These are phyloP conservation scores for Chrysina gloriosa DNA, from an alignment of 2,888 invertebrate genomes.

Conservation along the genomic window DNA sequence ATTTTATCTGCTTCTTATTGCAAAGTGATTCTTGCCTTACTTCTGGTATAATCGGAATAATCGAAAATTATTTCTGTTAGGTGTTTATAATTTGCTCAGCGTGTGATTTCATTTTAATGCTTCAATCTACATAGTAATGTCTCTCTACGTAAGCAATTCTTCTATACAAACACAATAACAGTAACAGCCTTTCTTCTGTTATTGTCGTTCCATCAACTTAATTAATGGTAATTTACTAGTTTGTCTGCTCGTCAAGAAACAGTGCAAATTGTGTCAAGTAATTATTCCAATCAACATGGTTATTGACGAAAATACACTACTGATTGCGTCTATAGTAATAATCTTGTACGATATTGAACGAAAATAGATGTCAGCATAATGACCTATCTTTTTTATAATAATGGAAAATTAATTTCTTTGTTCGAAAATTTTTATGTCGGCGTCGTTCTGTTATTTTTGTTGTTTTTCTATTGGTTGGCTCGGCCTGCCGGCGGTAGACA, in stretches of 20 bases:
- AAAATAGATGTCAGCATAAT: conserved; percentile 14
- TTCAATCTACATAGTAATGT: background rate
- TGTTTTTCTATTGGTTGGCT: conserved; percentile 31
- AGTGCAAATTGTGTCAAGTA: conserved; percentile 7
- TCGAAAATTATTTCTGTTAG: background rate
- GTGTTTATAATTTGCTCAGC: background rate
- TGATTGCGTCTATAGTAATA: conserved; percentile 11
- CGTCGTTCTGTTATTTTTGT: conserved; percentile 20
- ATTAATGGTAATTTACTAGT: conserved; percentile 21
- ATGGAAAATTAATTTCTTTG: conserved; percentile 28
- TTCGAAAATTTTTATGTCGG: conserved; percentile 25
- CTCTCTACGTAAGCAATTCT: background rate
- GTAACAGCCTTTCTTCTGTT: background rate
- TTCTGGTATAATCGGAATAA: background rate
- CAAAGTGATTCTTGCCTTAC: too few species aligned
- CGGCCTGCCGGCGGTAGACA: conserved; percentile 21
- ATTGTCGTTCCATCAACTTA: conserved; percentile 18
- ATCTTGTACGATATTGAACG: conserved; percentile 16
- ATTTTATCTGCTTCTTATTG: too few species aligned
- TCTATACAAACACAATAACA: background rate
- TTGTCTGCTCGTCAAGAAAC: background rate
- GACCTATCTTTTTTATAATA: background rate
- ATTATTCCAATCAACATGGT: conserved; percentile 12
- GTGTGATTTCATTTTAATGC: background rate
- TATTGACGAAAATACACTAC: background rate